Conservation (phyloP, 1,140 invertebrate species). For the Polypedilum vanderplanki region DNA sequence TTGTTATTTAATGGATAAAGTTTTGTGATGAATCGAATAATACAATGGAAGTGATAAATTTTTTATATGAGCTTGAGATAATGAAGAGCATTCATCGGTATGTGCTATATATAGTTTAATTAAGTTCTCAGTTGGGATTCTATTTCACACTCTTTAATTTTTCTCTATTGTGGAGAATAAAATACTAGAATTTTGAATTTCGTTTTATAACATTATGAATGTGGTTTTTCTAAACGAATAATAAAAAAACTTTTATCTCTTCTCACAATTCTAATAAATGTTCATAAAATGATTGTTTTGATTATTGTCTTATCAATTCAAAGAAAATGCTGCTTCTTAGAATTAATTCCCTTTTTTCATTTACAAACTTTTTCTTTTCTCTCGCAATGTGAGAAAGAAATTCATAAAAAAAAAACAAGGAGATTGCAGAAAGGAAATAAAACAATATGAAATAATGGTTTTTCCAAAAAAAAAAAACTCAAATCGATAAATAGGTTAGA, state of each 20-base stretch:
- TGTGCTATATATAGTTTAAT: not conserved
- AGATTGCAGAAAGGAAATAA: not conserved
- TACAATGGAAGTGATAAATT: too few species aligned
- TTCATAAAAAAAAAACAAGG: not conserved
- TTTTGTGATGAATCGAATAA: too few species aligned
- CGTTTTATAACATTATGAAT: not conserved
- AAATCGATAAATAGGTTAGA: constrained; percentile 2
- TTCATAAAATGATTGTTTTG: constrained; percentile 5
- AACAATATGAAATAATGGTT: not conserved
- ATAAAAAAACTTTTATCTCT: not conserved
- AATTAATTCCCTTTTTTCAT: too few species aligned
- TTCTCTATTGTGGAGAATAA: constrained; percentile 5
- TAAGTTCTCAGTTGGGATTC: not conserved
- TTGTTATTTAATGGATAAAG: not conserved
- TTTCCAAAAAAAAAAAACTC: not conserved
- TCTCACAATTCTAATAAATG: constrained; percentile 11
- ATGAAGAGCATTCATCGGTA: not conserved
- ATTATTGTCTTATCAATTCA: too few species aligned
- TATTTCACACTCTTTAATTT: not conserved
- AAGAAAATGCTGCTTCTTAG: too few species aligned
- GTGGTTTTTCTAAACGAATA: not conserved
- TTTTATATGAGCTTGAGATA: not conserved
- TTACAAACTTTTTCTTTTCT: too few species aligned
- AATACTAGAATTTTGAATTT: not conserved
- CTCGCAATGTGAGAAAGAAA: not conserved